phyloP scores from a whole-genome alignment of 2,797 vertebrate species.

The Philypnodon macrostomus region DNA sequence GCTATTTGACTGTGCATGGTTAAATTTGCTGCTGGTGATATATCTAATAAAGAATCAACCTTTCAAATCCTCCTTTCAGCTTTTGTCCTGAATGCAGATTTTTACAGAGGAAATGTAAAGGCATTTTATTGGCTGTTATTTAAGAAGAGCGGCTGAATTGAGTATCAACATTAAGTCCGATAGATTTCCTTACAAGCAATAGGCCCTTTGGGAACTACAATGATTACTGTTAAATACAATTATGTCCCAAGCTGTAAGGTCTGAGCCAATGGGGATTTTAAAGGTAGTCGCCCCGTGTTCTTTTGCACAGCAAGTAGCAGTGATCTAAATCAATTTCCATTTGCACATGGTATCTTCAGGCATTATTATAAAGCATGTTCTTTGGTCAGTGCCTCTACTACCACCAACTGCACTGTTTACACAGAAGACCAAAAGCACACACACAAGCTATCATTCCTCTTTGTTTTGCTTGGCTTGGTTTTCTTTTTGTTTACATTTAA shows the following conservation, averaged over 20 bases:
- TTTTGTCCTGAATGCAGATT: constrained; percentile 20
- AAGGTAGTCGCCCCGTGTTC: constrained; percentile 25
- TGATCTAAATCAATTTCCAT: constrained; percentile 41
- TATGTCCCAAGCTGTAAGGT: constrained; percentile 32
- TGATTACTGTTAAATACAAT: constrained; percentile 55
- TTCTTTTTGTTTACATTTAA: constrained; percentile 42
- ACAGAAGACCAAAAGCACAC: constrained; percentile 10
- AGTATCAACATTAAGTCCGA: constrained; percentile 52
- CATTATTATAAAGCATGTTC: constrained; percentile 28
- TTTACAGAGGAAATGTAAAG: constrained; percentile 1
- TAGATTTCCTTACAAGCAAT: constrained; percentile 40
- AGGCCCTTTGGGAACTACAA: constrained; percentile 23
- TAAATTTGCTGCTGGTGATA: constrained; percentile 70
- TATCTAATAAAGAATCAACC: constrained; percentile 53
- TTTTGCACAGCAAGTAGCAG: constrained; percentile 24
- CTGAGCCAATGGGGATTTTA: constrained; percentile 26
- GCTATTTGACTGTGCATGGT: constrained; percentile 69
- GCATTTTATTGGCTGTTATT: constrained; percentile 34
- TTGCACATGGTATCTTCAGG: constrained; percentile 28
- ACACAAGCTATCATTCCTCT: constrained; percentile 21
- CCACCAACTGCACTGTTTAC: constrained; percentile 34
- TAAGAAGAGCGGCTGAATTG: constrained; percentile 42
- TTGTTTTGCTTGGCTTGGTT: constrained; percentile 35
- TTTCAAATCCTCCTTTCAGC: constrained; percentile 52
- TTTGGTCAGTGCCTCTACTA: constrained; percentile 36